Evolutionary conservation across 1,140 invertebrate species (phyloP).

Genomic region (Scaptomyza pallida): DNA sequence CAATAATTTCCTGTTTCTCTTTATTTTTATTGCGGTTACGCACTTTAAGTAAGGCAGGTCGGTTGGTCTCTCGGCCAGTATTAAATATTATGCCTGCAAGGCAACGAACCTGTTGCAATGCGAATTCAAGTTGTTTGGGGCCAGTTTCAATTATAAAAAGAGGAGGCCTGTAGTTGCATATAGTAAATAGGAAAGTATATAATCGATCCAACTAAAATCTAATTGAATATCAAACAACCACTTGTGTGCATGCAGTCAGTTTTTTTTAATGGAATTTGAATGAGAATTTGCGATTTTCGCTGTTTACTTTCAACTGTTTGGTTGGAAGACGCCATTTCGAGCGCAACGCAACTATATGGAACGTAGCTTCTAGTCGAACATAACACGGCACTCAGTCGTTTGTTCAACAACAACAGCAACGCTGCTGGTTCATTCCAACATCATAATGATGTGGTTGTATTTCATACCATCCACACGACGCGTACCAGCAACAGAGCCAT

Average conservation of each 20-base stretch:
- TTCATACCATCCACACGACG: background rate
- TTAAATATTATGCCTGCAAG: slow-evolving; percentile 58
- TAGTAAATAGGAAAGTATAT: too few species aligned
- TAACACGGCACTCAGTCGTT: background rate
- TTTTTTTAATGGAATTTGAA: too few species aligned
- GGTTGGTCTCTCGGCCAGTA: slow-evolving; percentile 57
- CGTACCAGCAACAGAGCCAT: slow-evolving; percentile 20
- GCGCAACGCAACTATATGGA: slow-evolving; percentile 23
- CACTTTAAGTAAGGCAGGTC: slow-evolving; percentile 59
- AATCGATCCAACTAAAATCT: too few species aligned
- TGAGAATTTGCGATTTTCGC: too few species aligned
- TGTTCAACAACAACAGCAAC: slow-evolving; percentile 6
- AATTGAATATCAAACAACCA: too few species aligned
- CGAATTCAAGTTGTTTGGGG: slow-evolving; percentile 12
- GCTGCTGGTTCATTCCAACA: slow-evolving; percentile 17
- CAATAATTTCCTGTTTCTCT: slow-evolving; percentile 72
- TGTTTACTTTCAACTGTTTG: too few species aligned
- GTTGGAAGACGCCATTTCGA: too few species aligned
- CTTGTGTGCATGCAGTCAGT: too few species aligned
- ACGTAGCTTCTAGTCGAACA: slow-evolving; percentile 15
- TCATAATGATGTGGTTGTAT: slow-evolving; percentile 52
- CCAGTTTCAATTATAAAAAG: too few species aligned
- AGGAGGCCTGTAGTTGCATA: too few species aligned
- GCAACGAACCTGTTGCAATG: slow-evolving; percentile 67
- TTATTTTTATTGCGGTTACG: slow-evolving; percentile 63